phyloP scores from a whole-genome alignment of 2,797 vertebrate genomes.

The Dendrocincla fuliginosa region DNA sequence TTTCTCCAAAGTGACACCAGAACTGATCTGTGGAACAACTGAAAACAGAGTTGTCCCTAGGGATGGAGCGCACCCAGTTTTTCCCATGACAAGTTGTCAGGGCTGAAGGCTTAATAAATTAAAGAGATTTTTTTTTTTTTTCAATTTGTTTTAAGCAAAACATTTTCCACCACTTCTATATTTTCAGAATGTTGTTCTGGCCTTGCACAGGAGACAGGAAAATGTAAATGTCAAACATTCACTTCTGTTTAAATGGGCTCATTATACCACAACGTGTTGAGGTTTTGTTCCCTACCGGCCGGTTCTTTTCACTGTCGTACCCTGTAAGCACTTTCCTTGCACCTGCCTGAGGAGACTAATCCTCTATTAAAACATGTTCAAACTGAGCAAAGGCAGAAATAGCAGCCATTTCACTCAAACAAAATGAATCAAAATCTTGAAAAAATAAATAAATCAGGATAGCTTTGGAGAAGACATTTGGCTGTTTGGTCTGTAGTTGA shows the following conservation, averaged over 20 bases:
- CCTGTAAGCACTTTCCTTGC: constrained; percentile 51
- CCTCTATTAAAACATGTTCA: constrained; percentile 50
- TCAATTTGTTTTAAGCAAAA: background rate
- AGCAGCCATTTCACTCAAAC: constrained; percentile 44
- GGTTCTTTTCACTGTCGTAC: constrained; percentile 48
- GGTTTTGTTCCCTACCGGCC: constrained; percentile 43
- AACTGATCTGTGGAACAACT: constrained; percentile 21
- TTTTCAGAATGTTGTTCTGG: constrained; percentile 31
- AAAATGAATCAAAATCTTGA: constrained; percentile 58
- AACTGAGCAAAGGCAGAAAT: constrained; percentile 52
- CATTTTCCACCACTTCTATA: constrained; percentile 11
- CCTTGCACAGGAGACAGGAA: constrained; percentile 20
- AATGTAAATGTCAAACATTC: constrained; percentile 68
- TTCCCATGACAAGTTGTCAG: constrained; percentile 30
- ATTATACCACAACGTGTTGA: constrained; percentile 37
- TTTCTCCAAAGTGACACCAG: background rate
- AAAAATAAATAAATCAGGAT: constrained; percentile 58
- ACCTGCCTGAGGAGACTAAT: constrained; percentile 60
- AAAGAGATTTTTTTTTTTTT: background rate
- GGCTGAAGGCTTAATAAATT: constrained; percentile 9
- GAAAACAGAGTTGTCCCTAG: background rate
- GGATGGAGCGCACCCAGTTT: constrained; percentile 11
- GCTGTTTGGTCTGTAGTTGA: constrained; percentile 9
- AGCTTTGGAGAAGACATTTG: constrained; percentile 48
- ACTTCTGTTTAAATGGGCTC: constrained; percentile 59